Conservation (phyloP, 2,113 vertebrate genomes). For the Myodes glareolus region DNA sequence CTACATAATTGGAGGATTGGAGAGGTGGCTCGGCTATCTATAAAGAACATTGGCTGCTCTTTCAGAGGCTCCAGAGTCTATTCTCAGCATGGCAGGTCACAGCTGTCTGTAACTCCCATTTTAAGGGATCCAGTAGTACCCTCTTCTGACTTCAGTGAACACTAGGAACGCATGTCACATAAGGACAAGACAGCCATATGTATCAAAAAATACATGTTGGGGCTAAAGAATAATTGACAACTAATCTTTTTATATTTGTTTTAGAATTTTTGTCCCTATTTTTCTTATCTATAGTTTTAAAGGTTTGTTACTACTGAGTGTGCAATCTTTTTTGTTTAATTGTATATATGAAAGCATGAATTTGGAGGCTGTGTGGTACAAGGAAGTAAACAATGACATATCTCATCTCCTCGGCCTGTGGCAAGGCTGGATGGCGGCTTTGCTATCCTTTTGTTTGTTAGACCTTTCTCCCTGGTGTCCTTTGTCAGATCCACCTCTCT, state of each 20-base stretch:
- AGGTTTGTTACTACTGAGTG: not conserved
- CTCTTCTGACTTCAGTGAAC: not conserved
- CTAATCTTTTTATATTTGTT: not conserved
- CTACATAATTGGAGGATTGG: not conserved
- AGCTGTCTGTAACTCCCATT: too few species aligned
- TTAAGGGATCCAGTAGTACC: not conserved
- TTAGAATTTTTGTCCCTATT: not conserved
- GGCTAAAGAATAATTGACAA: constrained; percentile 18
- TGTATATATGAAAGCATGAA: not conserved
- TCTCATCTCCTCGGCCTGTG: not conserved
- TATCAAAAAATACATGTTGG: not conserved
- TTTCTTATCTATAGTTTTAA: not conserved
- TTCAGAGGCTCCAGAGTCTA: not conserved
- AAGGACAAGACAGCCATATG: not conserved
- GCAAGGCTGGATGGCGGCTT: not conserved
- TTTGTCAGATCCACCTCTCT: not conserved
- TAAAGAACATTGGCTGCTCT: not conserved
- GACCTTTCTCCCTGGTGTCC: not conserved
- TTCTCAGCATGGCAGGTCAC: not conserved
- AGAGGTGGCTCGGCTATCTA: not conserved
- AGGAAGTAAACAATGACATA: not conserved
- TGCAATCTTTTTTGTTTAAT: not conserved
- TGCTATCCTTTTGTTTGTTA: not conserved
- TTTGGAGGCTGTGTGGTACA: not conserved
- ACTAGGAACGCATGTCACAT: not conserved